Evolutionary conservation across 1,140 invertebrate genomes (phyloP).

Genomic region (Eupeodes corollae): DNA sequence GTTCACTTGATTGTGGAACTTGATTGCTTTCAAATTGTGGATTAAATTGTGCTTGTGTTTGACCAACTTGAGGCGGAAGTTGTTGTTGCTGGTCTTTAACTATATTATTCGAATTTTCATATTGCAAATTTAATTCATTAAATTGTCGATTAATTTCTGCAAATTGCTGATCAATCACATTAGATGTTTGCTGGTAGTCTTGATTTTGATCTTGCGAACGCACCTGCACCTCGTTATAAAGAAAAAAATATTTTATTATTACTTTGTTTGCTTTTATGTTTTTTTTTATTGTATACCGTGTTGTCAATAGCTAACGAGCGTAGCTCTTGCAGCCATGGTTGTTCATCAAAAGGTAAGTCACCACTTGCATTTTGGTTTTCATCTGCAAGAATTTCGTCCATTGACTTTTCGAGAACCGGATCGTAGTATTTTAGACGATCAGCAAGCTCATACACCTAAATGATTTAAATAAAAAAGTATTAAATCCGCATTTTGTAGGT

Average conservation of each 20-base stretch:
- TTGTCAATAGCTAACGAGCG: conserved; percentile 28
- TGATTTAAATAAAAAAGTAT: not conserved
- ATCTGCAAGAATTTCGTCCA: conserved; percentile 24
- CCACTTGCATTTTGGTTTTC: conserved; percentile 21
- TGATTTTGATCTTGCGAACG: conserved; percentile 5
- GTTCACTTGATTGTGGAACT: conserved; percentile 7
- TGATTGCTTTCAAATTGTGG: conserved; percentile 8
- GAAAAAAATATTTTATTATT: not conserved
- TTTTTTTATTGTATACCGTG: conserved; percentile 9
- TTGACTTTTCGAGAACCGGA: conserved; percentile 42
- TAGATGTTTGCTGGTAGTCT: conserved; percentile 10
- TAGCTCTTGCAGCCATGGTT: conserved; percentile 44
- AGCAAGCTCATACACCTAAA: conserved; percentile 25
- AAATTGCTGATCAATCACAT: conserved; percentile 31
- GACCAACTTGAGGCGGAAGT: conserved; percentile 2
- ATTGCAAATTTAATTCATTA: conserved; percentile 30
- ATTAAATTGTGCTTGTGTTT: conserved; percentile 4
- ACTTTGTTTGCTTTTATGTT: no score
- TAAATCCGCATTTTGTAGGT: no score
- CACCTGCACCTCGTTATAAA: conserved; percentile 3
- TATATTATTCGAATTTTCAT: conserved; percentile 10
- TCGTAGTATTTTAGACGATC: conserved; percentile 67
- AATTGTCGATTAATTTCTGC: conserved; percentile 34
- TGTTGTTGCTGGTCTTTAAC: conserved; percentile 1
- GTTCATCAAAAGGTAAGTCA: conserved; percentile 33